These are phyloP conservation scores for Heliocidaris erythrogramma DNA, from an alignment of 35 echinoderm and acorn worm species.

Conservation along the genomic window DNA sequence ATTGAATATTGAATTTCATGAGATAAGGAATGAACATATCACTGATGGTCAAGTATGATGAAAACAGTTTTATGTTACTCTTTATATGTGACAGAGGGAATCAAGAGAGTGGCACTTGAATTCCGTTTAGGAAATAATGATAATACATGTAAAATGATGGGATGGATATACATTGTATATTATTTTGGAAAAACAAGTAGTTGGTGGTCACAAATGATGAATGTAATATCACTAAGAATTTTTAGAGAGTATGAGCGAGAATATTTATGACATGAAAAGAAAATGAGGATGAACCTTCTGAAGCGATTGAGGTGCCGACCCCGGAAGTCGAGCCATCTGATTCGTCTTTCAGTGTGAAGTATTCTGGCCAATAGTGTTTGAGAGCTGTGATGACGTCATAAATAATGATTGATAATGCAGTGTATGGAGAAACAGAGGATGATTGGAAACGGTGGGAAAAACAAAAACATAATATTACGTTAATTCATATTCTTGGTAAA, in stretches of 20 bases:
- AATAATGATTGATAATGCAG: background rate
- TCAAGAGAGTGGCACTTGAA: too few species aligned
- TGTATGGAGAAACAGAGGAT: background rate
- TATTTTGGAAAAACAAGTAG: too few species aligned
- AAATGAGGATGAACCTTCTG: conserved; percentile 50
- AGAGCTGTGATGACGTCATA: background rate
- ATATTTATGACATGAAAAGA: background rate
- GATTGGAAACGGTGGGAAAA: background rate
- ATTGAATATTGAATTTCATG: too few species aligned
- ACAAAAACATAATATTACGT: conserved; percentile 39
- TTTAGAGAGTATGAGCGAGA: background rate
- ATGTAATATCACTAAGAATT: background rate
- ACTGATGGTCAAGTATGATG: too few species aligned
- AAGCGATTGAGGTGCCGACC: conserved; percentile 52
- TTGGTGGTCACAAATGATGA: too few species aligned
- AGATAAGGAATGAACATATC: too few species aligned
- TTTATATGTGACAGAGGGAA: too few species aligned
- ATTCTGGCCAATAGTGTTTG: conserved; percentile 32
- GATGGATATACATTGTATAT: too few species aligned
- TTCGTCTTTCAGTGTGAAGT: conserved; percentile 18
- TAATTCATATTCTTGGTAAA: background rate
- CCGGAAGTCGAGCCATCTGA: conserved; percentile 56
- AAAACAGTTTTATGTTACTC: too few species aligned
- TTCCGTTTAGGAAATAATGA: too few species aligned
- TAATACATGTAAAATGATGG: too few species aligned